Evolutionary conservation across 2,113 vertebrate genomes (phyloP).

Genomic region (Shinisaurus crocodilurus): DNA sequence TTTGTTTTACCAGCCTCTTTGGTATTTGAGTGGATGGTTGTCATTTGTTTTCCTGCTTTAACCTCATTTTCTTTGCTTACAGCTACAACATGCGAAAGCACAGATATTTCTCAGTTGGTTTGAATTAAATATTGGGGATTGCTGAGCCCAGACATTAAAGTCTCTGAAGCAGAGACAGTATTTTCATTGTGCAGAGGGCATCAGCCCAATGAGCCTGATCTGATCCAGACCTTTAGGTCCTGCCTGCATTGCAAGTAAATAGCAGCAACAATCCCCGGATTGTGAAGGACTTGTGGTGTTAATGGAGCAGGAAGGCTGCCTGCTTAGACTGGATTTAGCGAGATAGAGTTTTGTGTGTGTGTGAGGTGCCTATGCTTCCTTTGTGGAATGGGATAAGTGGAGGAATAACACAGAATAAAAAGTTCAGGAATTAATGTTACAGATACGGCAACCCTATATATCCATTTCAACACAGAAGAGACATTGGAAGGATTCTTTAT

Average conservation of each 20-base stretch:
- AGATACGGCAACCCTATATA: background rate
- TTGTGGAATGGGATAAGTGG: background rate
- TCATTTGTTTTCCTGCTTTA: constrained; percentile 75
- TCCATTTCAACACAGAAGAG: background rate
- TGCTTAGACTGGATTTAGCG: background rate
- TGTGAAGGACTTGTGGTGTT: background rate
- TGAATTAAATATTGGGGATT: constrained; percentile 39
- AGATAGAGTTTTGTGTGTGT: background rate
- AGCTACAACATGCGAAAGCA: constrained; percentile 41
- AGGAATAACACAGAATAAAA: background rate
- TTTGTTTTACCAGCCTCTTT: constrained; percentile 68
- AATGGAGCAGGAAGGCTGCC: constrained; percentile 2
- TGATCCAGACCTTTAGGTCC: background rate
- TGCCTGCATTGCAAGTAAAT: background rate
- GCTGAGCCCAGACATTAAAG: constrained; percentile 11
- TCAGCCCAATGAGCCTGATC: background rate
- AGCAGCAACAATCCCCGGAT: background rate
- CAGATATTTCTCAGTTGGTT: constrained; percentile 57
- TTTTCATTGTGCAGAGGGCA: background rate
- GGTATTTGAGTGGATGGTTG: constrained; percentile 63
- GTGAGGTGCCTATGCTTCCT: background rate
- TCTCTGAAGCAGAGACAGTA: constrained; percentile 18
- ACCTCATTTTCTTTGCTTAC: constrained; percentile 66
- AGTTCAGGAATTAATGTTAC: background rate
- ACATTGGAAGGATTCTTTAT: too few relatives aligned